Base-by-base conservation (phyloP, 1,140 invertebrate genomes). In the Drosophila oshimai region DNA sequence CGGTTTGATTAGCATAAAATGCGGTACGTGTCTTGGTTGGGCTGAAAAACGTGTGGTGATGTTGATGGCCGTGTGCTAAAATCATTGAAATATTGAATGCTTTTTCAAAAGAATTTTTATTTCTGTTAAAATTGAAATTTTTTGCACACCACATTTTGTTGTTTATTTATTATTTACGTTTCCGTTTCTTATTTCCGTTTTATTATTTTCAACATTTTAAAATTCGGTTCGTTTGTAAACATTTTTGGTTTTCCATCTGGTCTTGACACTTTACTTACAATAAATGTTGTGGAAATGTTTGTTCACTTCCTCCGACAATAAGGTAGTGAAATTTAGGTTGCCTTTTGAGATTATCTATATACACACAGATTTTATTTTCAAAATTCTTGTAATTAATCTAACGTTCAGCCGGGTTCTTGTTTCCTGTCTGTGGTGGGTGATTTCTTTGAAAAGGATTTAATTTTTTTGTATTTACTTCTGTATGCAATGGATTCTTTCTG, bases 71-170 rank as follows among this genome's bases (percentile, higher is more conserved):
- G 13, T 24, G 41, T 37, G 31, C 9, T 15, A 15, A 58, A 70
- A 70, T 58, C 51, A 53, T 58, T 37, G 36, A 70, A 39, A 39
- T 47, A 34, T 70, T 34, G 17, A 72, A 29, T 49, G 44, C 54
- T 72, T 72, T 62, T 65, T 75, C 60, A 86, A 86, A 86, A 72
- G 80, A 84, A 68, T 77, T 72, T 83, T 70, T 88, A 74, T 77
- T 86, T 84, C 53, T 81, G 74, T 88, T 76, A 87, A 87, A 86
- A 81, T 87, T 64, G 50, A 80, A 88, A 77, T 69, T 69, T 51
- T 87, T 77, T 39, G 75, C 76, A 81, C 62, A 74, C 81, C 81
- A 86, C 83, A 86, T 62, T 77, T 74, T 74, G 49, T 67, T 75
- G 51, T 67, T 72, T 71, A 47, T 73, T 45, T 79, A 36, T 75